These are phyloP conservation scores for Actinia tenebrosa DNA, from an alignment of 64 coral and sea anemone genomes.

Conservation along the genomic window DNA sequence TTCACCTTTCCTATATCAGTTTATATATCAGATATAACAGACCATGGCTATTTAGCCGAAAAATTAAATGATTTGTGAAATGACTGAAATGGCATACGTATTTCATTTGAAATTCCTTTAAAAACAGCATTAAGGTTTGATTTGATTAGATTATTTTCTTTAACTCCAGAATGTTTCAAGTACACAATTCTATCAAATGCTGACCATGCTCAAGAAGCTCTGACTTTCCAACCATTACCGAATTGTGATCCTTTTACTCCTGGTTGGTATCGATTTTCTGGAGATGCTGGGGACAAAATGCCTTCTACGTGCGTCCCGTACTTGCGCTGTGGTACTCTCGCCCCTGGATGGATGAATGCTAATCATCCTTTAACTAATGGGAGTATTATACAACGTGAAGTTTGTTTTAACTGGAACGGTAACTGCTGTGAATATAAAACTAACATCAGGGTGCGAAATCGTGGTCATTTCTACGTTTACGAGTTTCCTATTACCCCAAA, in stretches of 20 bases:
- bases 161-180: background rate
- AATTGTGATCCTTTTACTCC: background rate
- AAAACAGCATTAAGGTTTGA: no score
- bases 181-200: background rate
- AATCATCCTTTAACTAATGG: background rate
- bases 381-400: background rate
- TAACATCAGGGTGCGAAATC: constrained; percentile 11
- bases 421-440: constrained; percentile 12
- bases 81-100: no score
- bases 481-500: background rate
- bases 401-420: background rate
- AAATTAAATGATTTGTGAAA: no score
- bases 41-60: no score
- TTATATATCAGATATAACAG: no score
- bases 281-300: constrained; percentile 8
- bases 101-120: no score
- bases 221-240: background rate
- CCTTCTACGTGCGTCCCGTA: background rate
- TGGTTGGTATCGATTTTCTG: constrained; percentile 26
- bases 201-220: background rate
- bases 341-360: constrained; percentile 23
- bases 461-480: constrained; percentile 34
- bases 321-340: background rate
- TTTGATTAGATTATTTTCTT: background rate
- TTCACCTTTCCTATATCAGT: no score